A percentile compares a stretch with the other conserved stretches of the same genome.
These are phyloP conservation scores for Nycticryphes semicollaris DNA, from an alignment of 2,113 vertebrate species.

Conservation along the genomic window DNA sequence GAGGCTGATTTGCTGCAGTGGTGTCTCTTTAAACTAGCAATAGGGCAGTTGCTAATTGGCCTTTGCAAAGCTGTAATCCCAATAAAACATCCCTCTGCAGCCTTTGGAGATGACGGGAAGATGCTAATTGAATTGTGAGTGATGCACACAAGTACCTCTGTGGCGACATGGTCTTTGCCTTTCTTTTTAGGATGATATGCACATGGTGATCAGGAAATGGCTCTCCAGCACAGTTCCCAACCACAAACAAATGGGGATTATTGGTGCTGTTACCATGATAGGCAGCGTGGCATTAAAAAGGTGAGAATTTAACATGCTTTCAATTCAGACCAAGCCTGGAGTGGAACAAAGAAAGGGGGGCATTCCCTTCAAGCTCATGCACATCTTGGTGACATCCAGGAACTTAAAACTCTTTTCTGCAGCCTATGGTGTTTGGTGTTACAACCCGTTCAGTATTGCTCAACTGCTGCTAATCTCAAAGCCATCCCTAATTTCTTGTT, in stretches of 20 bases:
- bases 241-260: slow-evolving; percentile 94
- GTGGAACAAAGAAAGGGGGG: background rate
- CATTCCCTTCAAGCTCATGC: background rate
- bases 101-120: background rate
- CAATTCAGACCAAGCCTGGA: background rate
- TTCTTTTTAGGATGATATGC: slow-evolving; percentile 88
- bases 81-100: background rate
- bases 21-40: background rate
- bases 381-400: background rate
- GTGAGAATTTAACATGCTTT: slow-evolving; percentile 58
- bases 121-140: background rate
- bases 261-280: slow-evolving; percentile 90
- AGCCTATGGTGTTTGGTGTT: background rate
- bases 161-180: background rate
- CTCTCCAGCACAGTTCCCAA: slow-evolving; percentile 90
- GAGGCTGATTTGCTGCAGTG: background rate
- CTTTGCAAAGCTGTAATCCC: background rate
- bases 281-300: slow-evolving; percentile 84
- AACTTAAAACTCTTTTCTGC: background rate
- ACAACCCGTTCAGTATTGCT: background rate
- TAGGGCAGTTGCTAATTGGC: background rate
- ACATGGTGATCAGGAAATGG: slow-evolving; percentile 95
- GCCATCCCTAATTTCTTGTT: background rate
- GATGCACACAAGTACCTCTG: background rate
- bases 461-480: background rate